These are phyloP conservation scores for Etheostoma nigrum DNA, from an alignment of 2,797 vertebrate genomes.

Conservation along the genomic window DNA sequence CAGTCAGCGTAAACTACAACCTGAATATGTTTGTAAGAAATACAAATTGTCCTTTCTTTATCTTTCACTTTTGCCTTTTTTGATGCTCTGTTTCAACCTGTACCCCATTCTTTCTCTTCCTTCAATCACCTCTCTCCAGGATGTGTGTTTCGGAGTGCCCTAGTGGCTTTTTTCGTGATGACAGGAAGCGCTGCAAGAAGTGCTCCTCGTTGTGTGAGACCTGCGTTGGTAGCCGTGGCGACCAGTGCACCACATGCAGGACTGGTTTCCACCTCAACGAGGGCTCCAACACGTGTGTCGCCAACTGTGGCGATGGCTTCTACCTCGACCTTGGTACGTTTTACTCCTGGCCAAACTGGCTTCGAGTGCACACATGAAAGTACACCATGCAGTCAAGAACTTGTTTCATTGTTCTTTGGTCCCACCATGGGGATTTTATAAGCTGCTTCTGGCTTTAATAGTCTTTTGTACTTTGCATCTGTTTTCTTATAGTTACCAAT, in stretches of 20 bases:
- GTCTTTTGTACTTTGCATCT: conserved; percentile 2
- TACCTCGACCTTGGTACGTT: conserved; percentile 86
- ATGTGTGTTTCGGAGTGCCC: conserved; percentile 97
- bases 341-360: not conserved
- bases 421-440: not conserved
- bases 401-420: not conserved
- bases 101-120: conserved; percentile 1
- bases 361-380: not conserved
- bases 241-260: conserved; percentile 96
- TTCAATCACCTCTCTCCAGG: conserved; percentile 69
- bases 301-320: conserved; percentile 91
- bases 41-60: not conserved
- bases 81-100: conserved; percentile 20
- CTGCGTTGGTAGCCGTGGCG: conserved; percentile 93
- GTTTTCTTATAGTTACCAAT: conserved; percentile 19
- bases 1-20: not conserved
- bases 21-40: not conserved
- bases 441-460: not conserved
- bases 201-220: conserved; percentile 94
- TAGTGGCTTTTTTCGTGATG: conserved; percentile 94
- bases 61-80: conserved; percentile 10
- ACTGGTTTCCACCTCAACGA: conserved; percentile 93
- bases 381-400: not conserved
- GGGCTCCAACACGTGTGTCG: conserved; percentile 90
- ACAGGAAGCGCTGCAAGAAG: conserved; percentile 97